phyloP scores from a whole-genome alignment of 2,113 vertebrate genomes.

The Bucco capensis region DNA sequence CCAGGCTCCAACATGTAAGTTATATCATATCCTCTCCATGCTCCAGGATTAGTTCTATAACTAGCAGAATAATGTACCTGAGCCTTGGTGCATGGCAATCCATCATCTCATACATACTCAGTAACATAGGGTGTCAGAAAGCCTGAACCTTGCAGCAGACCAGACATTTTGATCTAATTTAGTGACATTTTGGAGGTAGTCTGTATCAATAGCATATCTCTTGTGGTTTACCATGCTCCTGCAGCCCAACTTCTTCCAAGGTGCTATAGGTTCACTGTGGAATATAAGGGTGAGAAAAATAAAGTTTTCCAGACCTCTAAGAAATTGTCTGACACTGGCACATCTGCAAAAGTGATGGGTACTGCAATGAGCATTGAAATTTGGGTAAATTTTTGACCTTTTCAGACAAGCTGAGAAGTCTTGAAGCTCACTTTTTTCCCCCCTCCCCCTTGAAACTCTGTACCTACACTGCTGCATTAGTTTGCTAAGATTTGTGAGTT shows the following conservation, averaged over 20 bases:
- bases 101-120: background rate
- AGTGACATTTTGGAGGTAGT: background rate
- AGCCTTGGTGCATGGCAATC: background rate
- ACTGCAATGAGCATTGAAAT: background rate
- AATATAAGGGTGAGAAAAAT: background rate
- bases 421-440: background rate
- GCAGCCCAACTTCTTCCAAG: background rate
- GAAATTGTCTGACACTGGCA: background rate
- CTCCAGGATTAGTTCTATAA: background rate
- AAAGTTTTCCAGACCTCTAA: background rate
- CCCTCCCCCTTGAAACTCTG: accelerated
- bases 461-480: background rate
- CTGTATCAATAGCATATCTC: background rate
- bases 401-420: background rate
- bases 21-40: background rate
- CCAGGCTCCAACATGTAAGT: background rate
- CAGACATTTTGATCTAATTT: background rate
- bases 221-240: background rate
- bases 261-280: background rate
- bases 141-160: background rate
- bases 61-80: background rate
- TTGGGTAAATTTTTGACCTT: background rate
- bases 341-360: background rate
- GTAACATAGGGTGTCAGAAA: background rate
- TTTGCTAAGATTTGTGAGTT: background rate